A percentile compares a stretch with the other conserved stretches of the same genome.
phyloP scores from a whole-genome alignment of 35 echinoderm and acorn worm species.

The Apostichopus parvimensis region DNA sequence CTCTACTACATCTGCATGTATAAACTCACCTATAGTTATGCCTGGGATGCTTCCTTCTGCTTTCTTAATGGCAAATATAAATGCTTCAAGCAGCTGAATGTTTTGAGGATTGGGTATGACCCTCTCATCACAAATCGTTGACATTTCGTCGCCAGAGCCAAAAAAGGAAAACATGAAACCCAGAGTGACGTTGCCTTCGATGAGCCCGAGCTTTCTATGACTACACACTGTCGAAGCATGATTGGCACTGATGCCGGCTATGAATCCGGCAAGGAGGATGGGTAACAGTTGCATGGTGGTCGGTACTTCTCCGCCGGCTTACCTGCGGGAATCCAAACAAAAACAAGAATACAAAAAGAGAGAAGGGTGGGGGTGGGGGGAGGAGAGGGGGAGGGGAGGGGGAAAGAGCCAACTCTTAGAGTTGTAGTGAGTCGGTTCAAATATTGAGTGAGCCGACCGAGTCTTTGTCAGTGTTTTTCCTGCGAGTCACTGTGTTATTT shows the following conservation, averaged over 20 bases:
- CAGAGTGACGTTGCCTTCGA: slow-evolving; percentile 41
- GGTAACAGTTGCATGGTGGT: too few species aligned
- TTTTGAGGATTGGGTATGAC: slow-evolving; percentile 16
- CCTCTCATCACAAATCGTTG: slow-evolving; percentile 1
- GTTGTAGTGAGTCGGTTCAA: too few species aligned
- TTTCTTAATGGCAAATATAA: background rate
- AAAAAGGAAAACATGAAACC: slow-evolving; percentile 55
- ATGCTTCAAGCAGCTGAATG: slow-evolving; percentile 50
- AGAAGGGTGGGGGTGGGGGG: too few species aligned
- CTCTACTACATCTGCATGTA: too few species aligned
- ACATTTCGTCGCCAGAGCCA: slow-evolving; percentile 3
- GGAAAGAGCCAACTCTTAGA: too few species aligned
- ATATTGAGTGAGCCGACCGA: too few species aligned
- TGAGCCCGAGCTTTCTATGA: background rate
- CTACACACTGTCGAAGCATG: background rate
- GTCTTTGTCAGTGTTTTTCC: too few species aligned
- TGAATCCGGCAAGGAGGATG: background rate
- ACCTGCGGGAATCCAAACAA: too few species aligned
- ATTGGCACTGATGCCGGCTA: background rate
- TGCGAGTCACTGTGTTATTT: too few species aligned
- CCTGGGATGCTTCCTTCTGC: slow-evolving; percentile 4
- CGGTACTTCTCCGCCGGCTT: too few species aligned
- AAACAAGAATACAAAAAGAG: too few species aligned
- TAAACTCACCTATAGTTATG: slow-evolving; percentile 24
- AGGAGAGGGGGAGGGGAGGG: too few species aligned